These are phyloP conservation scores for Clavelina lepadiformis DNA, from an alignment of 23 tunicate genomes.

Conservation along the genomic window DNA sequence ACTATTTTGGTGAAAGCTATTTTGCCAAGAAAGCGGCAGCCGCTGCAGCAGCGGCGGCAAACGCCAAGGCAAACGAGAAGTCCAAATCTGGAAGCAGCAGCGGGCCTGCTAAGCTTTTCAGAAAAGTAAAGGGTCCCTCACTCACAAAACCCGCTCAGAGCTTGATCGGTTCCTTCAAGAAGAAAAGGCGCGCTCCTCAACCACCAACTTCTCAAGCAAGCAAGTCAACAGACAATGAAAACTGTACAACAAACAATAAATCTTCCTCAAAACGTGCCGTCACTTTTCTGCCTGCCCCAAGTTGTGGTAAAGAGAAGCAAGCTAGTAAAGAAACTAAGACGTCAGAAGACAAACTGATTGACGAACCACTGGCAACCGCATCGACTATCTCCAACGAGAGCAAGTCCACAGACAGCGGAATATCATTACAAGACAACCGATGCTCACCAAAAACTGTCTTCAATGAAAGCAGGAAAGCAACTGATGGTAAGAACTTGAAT, in stretches of 20 bases:
- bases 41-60: conserved; percentile 14
- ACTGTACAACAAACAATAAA: background rate
- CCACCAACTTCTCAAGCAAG: too few relatives aligned
- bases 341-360: too few relatives aligned
- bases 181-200: conserved; percentile 35
- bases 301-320: too few relatives aligned
- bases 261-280: background rate
- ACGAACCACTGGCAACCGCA: background rate
- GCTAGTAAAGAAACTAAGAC: too few relatives aligned
- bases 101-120: conserved; percentile 49
- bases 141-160: conserved; percentile 55
- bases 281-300: background rate
- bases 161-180: conserved; percentile 58
- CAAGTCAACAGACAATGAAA: too few relatives aligned
- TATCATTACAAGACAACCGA: background rate
- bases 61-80: conserved; percentile 18
- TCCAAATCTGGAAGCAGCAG: conserved; percentile 12
- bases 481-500: too few relatives aligned
- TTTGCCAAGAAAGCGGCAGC: conserved; percentile 33
- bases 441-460: too few relatives aligned
- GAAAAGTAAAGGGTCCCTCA: conserved; percentile 24
- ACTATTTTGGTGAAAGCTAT: conserved; percentile 27
- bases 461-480: too few relatives aligned
- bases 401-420: background rate
- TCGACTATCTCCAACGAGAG: background rate